Conservation (phyloP, 2,113 vertebrate genomes). For the Cricetomys ansorgei region DNA sequence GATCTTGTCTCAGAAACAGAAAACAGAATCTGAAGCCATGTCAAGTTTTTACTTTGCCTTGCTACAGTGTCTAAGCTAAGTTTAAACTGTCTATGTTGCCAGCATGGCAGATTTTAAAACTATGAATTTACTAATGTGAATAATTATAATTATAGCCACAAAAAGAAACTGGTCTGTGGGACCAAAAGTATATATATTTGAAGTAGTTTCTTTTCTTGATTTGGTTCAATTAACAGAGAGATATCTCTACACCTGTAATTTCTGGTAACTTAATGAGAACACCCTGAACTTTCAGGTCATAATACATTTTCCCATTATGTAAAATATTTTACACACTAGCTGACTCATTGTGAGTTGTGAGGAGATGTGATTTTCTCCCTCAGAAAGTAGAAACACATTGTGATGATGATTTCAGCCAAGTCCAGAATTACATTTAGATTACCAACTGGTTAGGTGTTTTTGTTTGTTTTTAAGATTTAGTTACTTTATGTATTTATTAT, state of each 20-base stretch:
- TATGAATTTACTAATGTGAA: conserved; percentile 41
- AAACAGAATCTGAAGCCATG: not conserved
- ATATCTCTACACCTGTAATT: conserved; percentile 82
- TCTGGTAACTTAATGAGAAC: conserved; percentile 86
- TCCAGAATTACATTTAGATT: not conserved
- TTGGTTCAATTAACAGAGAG: conserved; percentile 82
- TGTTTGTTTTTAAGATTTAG: not conserved
- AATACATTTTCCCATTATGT: conserved; percentile 84
- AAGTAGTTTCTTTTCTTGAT: conserved; percentile 85
- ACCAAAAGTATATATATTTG: conserved; percentile 65
- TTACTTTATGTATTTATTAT: not conserved
- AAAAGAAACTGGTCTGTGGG: conserved; percentile 44
- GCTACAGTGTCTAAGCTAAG: conserved; percentile 24
- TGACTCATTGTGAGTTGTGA: conserved; percentile 81
- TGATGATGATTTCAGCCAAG: conserved; percentile 41
- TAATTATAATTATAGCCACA: conserved; percentile 50
- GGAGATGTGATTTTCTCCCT: conserved; percentile 75
- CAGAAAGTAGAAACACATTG: conserved; percentile 68
- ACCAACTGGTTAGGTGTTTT: not conserved
- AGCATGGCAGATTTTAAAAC: not conserved
- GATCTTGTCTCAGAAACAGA: not conserved
- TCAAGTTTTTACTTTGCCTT: conserved; percentile 33
- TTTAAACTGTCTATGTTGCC: conserved; percentile 56
- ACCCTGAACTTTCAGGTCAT: conserved; percentile 80
- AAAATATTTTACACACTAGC: conserved; percentile 73